A percentile compares a stretch with the other conserved stretches of the same genome.
phyloP scores from a whole-genome alignment of 2,888 invertebrate species.

The Macrostomum cliftonense region DNA sequence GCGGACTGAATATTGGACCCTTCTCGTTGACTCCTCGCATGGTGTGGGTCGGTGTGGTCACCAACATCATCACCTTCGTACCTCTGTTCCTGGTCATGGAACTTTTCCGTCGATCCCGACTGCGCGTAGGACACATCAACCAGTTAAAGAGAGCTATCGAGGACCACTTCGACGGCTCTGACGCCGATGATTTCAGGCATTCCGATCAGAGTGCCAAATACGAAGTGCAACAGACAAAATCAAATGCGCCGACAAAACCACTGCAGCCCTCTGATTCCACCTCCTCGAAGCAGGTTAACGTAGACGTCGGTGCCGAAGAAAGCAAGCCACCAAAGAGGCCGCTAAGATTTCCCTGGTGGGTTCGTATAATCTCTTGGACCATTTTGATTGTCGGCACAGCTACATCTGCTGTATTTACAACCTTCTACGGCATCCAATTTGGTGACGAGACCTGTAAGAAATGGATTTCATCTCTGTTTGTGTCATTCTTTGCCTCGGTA shows the following conservation, averaged over 20 bases:
- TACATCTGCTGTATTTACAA: constrained; percentile 35
- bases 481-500: constrained; percentile 39
- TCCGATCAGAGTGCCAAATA: too few species aligned
- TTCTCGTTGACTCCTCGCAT: background rate
- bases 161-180: background rate
- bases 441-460: constrained; percentile 39
- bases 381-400: constrained; percentile 32
- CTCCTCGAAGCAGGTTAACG: too few species aligned
- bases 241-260: too few species aligned
- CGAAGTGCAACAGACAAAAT: too few species aligned
- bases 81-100: constrained; percentile 36
- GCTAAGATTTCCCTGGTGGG: constrained; percentile 25
- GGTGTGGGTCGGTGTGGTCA: constrained; percentile 37
- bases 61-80: constrained; percentile 38
- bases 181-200: too few species aligned
- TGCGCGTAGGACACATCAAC: too few species aligned
- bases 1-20: background rate
- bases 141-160: too few species aligned
- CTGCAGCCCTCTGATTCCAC: too few species aligned
- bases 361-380: constrained; percentile 36
- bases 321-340: too few species aligned
- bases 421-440: constrained; percentile 39
- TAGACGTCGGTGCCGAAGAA: too few species aligned
- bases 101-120: constrained; percentile 37
- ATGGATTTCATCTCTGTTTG: constrained; percentile 40